Percentiles rank a stretch among this genome's conserved stretches.
Evolutionary conservation across 1,140 invertebrate genomes (phyloP).

Genomic region (Drosophila pectinifera): DNA sequence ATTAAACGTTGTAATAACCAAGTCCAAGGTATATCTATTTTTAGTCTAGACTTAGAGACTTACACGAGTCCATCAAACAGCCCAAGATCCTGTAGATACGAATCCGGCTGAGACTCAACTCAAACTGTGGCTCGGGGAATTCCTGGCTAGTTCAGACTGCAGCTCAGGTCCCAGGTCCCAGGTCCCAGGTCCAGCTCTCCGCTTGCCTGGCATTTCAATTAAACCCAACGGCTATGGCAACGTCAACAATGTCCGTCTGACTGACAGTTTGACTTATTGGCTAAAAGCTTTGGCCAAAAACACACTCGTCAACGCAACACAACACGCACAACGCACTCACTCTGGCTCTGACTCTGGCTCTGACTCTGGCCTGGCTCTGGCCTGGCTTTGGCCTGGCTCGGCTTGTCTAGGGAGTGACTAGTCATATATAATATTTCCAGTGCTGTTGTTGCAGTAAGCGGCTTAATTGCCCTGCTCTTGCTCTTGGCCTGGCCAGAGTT

Average conservation of each 20-base stretch:
- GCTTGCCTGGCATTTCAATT: conserved; percentile 30
- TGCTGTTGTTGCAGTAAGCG: conserved; percentile 58
- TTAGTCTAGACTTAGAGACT: too few species aligned
- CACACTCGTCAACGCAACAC: conserved; percentile 24
- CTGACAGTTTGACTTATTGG: conserved; percentile 66
- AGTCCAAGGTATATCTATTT: too few species aligned
- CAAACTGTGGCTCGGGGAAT: conserved; percentile 7
- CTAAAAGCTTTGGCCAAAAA: conserved; percentile 52
- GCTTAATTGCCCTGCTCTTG: conserved; percentile 54
- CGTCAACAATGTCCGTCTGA: conserved; percentile 28
- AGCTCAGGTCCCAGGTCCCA: conserved; percentile 9
- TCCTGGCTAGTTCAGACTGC: conserved; percentile 27
- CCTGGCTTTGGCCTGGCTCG: not conserved
- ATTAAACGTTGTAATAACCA: too few species aligned
- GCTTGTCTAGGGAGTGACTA: conserved; percentile 62
- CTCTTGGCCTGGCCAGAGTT: conserved; percentile 1
- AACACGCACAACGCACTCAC: conserved; percentile 25
- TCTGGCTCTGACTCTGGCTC: conserved; percentile 1
- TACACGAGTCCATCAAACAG: conserved; percentile 4
- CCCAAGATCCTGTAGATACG: not conserved
- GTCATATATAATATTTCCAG: conserved; percentile 51
- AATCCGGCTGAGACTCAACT: too few species aligned
- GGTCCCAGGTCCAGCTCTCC: conserved; percentile 4
- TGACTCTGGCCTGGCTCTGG: conserved; percentile 1
- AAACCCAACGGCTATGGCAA: conserved; percentile 13